A percentile compares a stretch with the other conserved stretches of the same genome.
These are phyloP conservation scores for Poecilia latipinna DNA, from an alignment of 2,113 vertebrate genomes.

Conservation along the genomic window DNA sequence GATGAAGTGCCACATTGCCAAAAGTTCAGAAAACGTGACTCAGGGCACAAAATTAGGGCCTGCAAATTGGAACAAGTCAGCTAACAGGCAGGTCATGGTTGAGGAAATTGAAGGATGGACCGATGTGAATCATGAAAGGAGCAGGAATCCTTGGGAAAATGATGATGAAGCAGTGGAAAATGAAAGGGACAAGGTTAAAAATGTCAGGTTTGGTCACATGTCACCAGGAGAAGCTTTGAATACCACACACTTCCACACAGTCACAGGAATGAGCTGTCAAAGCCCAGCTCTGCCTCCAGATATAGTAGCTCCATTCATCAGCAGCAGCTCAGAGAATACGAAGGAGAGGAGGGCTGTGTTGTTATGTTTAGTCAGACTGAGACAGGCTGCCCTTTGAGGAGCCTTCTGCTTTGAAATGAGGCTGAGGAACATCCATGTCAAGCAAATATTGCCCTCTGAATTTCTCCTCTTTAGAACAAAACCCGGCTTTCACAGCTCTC, in stretches of 20 bases:
- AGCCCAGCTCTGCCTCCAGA: constrained; percentile 29
- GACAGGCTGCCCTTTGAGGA: constrained; percentile 78
- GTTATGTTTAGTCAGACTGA: constrained; percentile 68
- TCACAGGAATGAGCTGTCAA: constrained; percentile 50
- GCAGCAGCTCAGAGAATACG: constrained; percentile 14
- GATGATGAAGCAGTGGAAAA: constrained; percentile 29
- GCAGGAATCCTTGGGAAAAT: constrained; percentile 18
- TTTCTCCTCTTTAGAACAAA: constrained; percentile 63
- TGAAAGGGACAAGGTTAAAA: constrained; percentile 10
- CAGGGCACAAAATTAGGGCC: neutral
- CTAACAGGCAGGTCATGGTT: neutral
- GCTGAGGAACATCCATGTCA: constrained; percentile 75
- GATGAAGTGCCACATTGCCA: neutral
- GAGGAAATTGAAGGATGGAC: neutral
- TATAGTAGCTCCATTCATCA: constrained; percentile 73
- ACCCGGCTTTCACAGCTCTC: constrained; percentile 67
- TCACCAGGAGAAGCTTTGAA: constrained; percentile 30
- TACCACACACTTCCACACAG: constrained; percentile 50
- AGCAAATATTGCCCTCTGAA: constrained; percentile 72
- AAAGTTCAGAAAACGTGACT: neutral
- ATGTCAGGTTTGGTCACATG: constrained; percentile 26
- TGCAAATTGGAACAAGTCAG: neutral
- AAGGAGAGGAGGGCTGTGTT: constrained; percentile 27
- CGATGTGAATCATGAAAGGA: constrained; percentile 4
- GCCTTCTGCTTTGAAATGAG: constrained; percentile 67